phyloP scores from a whole-genome alignment of 2,113 vertebrate genomes.

The Salvelinus fontinalis region DNA sequence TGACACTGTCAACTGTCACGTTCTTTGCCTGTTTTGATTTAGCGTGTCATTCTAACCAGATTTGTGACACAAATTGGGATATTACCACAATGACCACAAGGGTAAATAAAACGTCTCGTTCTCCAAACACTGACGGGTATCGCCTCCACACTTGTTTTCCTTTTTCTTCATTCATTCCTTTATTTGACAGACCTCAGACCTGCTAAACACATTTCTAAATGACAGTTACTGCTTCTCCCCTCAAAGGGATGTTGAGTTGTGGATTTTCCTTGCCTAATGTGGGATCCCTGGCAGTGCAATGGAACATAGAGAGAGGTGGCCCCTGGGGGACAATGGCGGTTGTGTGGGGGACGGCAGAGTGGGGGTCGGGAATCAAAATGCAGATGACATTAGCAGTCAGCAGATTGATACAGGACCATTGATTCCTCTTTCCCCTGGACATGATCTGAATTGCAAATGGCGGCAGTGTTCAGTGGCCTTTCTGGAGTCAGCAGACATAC shows the following conservation, averaged over 20 bases:
- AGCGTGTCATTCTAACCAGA: constrained; percentile 73
- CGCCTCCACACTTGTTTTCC: constrained; percentile 24
- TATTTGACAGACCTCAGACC: constrained; percentile 66
- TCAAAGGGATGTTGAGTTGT: constrained; percentile 71
- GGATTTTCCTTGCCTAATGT: constrained; percentile 77
- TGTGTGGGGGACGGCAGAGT: constrained; percentile 68
- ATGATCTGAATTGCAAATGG: constrained; percentile 84
- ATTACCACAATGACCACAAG: constrained; percentile 76
- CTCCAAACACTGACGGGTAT: constrained; percentile 49
- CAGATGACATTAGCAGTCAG: constrained; percentile 81
- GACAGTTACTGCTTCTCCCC: constrained; percentile 65
- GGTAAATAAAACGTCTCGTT: constrained; percentile 75
- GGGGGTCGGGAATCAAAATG: constrained; percentile 83
- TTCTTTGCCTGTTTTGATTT: constrained; percentile 68
- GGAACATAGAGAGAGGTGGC: constrained; percentile 56
- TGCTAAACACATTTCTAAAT: constrained; percentile 76
- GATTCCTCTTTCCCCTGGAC: constrained; percentile 72
- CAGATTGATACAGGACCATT: constrained; percentile 81
- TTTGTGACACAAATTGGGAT: constrained; percentile 79
- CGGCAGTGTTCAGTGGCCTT: constrained; percentile 65
- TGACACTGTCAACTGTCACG: constrained; percentile 59
- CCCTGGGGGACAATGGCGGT: constrained; percentile 67
- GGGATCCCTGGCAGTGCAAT: constrained; percentile 63
- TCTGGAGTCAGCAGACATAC: constrained; percentile 64
- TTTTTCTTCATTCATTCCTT: constrained; percentile 58